Evolutionary conservation across 2,797 vertebrate species (phyloP), one percentile per base, ranked within the genome.

Genomic region (Schizopygopsis malacanthus): DNA sequence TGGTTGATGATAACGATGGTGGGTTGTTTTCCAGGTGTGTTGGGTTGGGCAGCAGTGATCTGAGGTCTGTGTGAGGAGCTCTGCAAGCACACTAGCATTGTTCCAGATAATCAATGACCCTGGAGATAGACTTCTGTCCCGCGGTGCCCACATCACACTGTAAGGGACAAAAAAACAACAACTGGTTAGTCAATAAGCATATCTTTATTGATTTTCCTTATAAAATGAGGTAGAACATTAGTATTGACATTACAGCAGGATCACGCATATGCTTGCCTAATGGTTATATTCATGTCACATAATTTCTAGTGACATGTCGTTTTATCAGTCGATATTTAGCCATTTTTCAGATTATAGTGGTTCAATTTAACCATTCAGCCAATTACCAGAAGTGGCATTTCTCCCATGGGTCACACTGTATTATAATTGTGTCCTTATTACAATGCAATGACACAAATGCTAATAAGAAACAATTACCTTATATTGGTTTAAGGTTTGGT

Each of bases 61-160:
- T 52, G 65, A 83, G 43, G 76, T 70, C 65, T 56, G 72, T 84
- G 85, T 77, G 86, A 87, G 83, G 72, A 84, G 65, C 65, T 80
- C 72, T 18, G 37, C 50, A 15, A 15, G 93, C 93, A 92, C 91
- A 90, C 96, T 98, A 99, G 96, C 98, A 99, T 93, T 98, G 97
- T 94, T 99, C 98, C 96, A 99, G 97, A 94, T 98, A 99, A 90
- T 99, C 98, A 90, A 99, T 99, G 94, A 99, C 97, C 94, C 97
- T 94, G 90, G 97, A 98, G 95, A 99, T 98, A 83, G 98, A 99
- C 92, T 99, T 99, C 96, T 99, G 98, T 92, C 98, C 98, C 52
- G 98, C 94, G 89, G 98, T 98, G 96, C 97, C 98, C 89, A 99
- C 96, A 91, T 98, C 97, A 94, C 98, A 99, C 98, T 99, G 94